Evolutionary conservation across 2,113 vertebrate species (phyloP), one percentile per base, ranked within the genome.

Genomic region (Gallinago media): DNA sequence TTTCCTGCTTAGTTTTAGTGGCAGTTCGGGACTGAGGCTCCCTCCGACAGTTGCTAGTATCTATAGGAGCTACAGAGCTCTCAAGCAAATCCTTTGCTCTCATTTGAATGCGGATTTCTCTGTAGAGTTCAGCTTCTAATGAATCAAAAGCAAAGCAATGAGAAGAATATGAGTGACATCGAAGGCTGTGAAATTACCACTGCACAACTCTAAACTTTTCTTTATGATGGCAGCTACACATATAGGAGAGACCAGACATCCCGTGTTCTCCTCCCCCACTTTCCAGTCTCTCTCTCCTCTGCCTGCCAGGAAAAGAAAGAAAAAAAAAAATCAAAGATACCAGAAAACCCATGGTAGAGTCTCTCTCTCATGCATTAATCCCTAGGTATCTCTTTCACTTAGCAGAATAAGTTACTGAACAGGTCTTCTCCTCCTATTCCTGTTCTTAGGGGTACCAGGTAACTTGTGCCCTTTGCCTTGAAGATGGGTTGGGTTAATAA

Each of bases 61-160:
- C 56, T 34, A 98, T 77, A 4, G 96, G 98, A 16, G 96, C 97
- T 46, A 93, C 54, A 0, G 97, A 98, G 68, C 59, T 98, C 96
- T 96, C 97, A 44, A 99, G 97, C 85, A 96, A 96, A 94, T 99
- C 98, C 85, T 97, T 96, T 36, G 99, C 98, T 94, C 98, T 98
- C 94, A 97, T 97, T 18, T 98, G 98, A 92, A 98, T 98, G 67
- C 96, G 96, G n/a, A 98, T 98, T 96, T 98, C 98, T 91, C 98
- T 98, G 92, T 96, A 89, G 44, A 98, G 96, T 91, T 99, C 98
- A 54, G 98, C 96, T 94, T 98, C 99, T 99, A 86, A 71, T 71
- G 83, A 59, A 96, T 83, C 88, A 96, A 97, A 97, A 85, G 44
- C 55, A 97, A 88, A 89, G 63, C 49, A 78, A 50, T 6, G 44